Base-by-base conservation (phyloP, 2,797 vertebrate species). In the Amphiprion clarkii region DNA sequence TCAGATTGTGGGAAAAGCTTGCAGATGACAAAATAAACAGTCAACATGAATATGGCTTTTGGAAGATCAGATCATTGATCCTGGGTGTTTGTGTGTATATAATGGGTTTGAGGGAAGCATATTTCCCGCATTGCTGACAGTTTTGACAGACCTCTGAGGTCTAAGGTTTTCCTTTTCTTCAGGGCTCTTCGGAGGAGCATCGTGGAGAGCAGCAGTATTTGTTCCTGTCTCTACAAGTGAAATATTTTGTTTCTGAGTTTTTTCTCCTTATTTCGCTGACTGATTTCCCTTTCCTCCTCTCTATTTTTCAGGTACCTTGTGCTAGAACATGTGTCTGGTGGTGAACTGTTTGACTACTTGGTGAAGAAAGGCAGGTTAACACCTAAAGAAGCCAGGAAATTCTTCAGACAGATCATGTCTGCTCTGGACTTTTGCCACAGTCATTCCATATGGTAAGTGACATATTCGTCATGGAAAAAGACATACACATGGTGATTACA, bases 371-470 rank as follows among this genome's bases (percentile, higher is more conserved):
- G 98, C 86, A 93, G 98, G 89, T 93, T 99, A 93, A 99, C 98
- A 57, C 98, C 98, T 87, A 99, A 99, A 93, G 97, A 99, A 93
- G 98, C 98, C 78, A 95, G 98, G 58, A 99, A 98, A 90, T 99
- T 99, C 95, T 99, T 99, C 94, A 95, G 98, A 95, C 98, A 99
- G 92, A 99, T 99, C 92, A 99, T 99, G 94, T 99, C 98, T 27
- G 98, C 98, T 7, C 94, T 99, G 86, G 98, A 99, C 90, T 99
- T 99, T 93, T 99, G 98, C 94, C 98, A 99, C 95, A 99, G 98
- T 93, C 98, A 99, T 93, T 99, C 98, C 67, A 99, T 99, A 96
- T 99, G 98, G 98, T 99, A 91, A 94, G 96, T 93, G 49, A 25
- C 21, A 48, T 14, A 9, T 53, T 31, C 11, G 0, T 16, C 11